Percentiles rank a stretch among this genome's conserved stretches.
These are phyloP conservation scores for Phaedon cochleariae DNA, from an alignment of 2,888 invertebrate genomes.

Conservation along the genomic window DNA sequence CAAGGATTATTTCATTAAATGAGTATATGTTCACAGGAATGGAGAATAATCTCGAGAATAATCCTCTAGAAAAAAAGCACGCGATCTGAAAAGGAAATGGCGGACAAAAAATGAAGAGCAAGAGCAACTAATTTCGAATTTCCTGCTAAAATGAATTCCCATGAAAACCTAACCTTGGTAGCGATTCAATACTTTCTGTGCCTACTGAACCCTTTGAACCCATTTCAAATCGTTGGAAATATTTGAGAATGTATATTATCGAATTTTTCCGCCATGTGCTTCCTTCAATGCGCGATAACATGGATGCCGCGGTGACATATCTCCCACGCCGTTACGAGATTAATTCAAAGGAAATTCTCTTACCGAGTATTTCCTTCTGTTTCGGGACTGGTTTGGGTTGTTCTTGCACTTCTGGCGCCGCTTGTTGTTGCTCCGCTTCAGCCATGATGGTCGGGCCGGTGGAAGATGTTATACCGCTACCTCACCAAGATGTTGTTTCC, in stretches of 20 bases:
- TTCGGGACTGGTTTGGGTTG: slow-evolving; percentile 70
- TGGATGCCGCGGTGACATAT: slow-evolving; percentile 55
- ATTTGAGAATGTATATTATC: not conserved
- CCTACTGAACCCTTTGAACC: not conserved
- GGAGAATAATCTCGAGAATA: too few relatives aligned
- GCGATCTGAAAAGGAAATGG: not conserved
- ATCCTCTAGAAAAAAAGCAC: not conserved
- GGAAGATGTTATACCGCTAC: slow-evolving; percentile 81
- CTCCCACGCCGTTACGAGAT: slow-evolving; percentile 39
- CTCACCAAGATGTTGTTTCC: slow-evolving; percentile 77
- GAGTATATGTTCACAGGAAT: too few relatives aligned
- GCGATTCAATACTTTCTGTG: not conserved
- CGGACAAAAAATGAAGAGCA: not conserved
- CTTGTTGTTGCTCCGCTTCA: slow-evolving; percentile 86
- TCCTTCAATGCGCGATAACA: slow-evolving; percentile 45
- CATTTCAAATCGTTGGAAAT: not conserved
- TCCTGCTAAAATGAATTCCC: too few relatives aligned
- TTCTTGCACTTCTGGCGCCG: slow-evolving; percentile 58
- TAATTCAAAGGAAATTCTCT: slow-evolving; percentile 56
- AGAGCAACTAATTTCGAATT: too few relatives aligned
- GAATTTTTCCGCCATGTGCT: slow-evolving; percentile 54
- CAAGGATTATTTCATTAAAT: too few relatives aligned
- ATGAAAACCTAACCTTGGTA: too few relatives aligned
- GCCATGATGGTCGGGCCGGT: slow-evolving; percentile 81
- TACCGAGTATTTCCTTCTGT: slow-evolving; percentile 90